A percentile compares a stretch with the other conserved stretches of the same genome.
Conservation (phyloP, 2,888 invertebrate genomes). For the Apeira syringaria region DNA sequence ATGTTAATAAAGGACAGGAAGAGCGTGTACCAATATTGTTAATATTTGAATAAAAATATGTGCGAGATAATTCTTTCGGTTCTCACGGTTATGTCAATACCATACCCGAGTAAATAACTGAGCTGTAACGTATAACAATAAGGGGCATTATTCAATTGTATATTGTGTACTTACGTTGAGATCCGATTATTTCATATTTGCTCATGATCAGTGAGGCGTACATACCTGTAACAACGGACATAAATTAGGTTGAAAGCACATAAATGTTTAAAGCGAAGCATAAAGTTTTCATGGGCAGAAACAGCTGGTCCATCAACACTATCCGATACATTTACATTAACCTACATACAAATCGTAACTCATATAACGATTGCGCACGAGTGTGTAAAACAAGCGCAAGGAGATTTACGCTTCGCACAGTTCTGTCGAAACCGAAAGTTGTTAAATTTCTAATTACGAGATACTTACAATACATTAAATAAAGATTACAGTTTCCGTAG, state of each 20-base stretch:
- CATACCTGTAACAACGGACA: conserved; percentile 58
- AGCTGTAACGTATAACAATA: conserved; percentile 14
- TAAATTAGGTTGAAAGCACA: conserved; percentile 32
- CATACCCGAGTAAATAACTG: conserved; percentile 7
- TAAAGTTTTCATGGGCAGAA: conserved; percentile 27
- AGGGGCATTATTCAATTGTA: conserved; percentile 14
- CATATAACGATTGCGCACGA: conserved; percentile 67
- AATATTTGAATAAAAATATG: conserved; percentile 16
- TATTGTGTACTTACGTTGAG: conserved; percentile 16
- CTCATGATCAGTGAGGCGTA: conserved; percentile 16
- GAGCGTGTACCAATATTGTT: conserved; percentile 9
- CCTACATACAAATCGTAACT: conserved; percentile 67
- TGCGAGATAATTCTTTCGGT: conserved; percentile 14
- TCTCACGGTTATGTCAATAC: conserved; percentile 27
- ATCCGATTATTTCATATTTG: conserved; percentile 12
- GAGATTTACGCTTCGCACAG: conserved; percentile 60
- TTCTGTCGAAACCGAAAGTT: conserved; percentile 70
- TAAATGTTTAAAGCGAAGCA: conserved; percentile 10
- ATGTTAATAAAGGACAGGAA: conserved; percentile 15
- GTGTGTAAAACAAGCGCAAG: conserved; percentile 63
- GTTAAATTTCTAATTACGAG: conserved; percentile 49
- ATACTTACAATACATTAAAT: conserved; percentile 43
- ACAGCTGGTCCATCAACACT: conserved; percentile 44
- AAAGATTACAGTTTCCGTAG: conserved; percentile 37
- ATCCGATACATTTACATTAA: conserved; percentile 61